Base-by-base conservation (phyloP, 2,113 vertebrate genomes). In the Balaenoptera acutorostrata region DNA sequence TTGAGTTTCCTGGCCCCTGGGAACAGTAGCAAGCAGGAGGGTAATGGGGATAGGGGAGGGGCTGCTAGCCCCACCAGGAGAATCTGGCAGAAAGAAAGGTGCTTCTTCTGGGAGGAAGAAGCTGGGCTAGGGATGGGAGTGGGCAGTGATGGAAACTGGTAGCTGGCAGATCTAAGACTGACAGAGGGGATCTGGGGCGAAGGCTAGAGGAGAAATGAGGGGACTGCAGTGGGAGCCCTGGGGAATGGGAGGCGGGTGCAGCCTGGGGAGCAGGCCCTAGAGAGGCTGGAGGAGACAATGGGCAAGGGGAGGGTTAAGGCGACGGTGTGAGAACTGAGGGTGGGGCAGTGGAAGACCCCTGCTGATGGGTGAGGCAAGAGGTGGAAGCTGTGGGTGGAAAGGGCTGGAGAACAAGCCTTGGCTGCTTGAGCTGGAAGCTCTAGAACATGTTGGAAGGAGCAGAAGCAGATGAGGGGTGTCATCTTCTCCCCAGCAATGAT, bases 31-130 rank as follows among this genome's bases (percentile, higher is more conserved):
- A 36, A 66, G 36, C 52, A 64, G 49, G 41, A 55, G 59, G 57
- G 64, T 31, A 61, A 68, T 1, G 4, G 3, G 12, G 1, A n/a
- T 10, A 10, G 9, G 5, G 1, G 15, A 80, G 10, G 72, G 27
- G 36, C 25, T 33, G 41, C 17, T 0, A 4, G 27, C 33, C 13
- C 14, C 3, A 36, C 23, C 17, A 6, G 13, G 39, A 41, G 39
- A 52, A 52, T 21, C 46, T 36, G 15, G 29, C 21, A 86, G 71
- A 91, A 63, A 46, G 44, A 89, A 80, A 3, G 46, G 41, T 8
- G 25, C 20, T 66, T 25, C 39, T 27, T 88, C 69, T 55, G 8
- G 64, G 39, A 88, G 64, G 75, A 66, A 31, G 39, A 69, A 10
- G 8, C 39, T 8, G 2, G 11, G 10, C 71, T 18, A 3, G 8